phyloP scores from a whole-genome alignment of 2,888 invertebrate species.

The Chymomyza caudatula region DNA sequence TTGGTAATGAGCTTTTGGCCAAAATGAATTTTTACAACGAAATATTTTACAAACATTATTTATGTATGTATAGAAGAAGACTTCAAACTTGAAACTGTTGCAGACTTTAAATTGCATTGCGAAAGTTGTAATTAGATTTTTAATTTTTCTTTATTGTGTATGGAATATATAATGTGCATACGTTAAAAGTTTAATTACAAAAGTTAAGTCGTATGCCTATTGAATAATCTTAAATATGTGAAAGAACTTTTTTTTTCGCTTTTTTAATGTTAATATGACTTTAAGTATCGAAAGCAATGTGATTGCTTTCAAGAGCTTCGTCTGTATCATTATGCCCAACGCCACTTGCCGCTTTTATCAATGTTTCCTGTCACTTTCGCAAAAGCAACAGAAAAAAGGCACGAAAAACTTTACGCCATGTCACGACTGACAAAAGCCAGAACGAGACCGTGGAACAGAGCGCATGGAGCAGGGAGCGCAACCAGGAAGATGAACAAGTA shows the following conservation, averaged over 20 bases:
- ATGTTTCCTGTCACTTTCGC: slow-evolving; percentile 61
- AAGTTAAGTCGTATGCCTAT: not conserved
- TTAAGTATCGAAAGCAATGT: slow-evolving; percentile 19
- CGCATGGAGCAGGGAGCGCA: not conserved
- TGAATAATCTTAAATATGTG: slow-evolving; percentile 7
- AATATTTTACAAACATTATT: slow-evolving; percentile 10
- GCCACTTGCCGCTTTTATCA: slow-evolving; percentile 60
- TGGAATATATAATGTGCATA: not conserved
- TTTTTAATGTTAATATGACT: slow-evolving; percentile 21
- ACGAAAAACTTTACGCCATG: slow-evolving; percentile 45
- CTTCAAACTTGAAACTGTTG: not conserved
- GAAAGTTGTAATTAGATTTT: slow-evolving; percentile 21
- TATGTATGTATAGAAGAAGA: not conserved
- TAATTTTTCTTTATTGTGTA: slow-evolving; percentile 11
- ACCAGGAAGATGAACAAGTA: not conserved
- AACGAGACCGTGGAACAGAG: slow-evolving; percentile 3
- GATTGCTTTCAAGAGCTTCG: slow-evolving; percentile 42
- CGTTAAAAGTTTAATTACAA: slow-evolving; percentile 9
- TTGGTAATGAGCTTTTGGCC: slow-evolving; percentile 60
- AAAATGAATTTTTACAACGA: slow-evolving; percentile 38
- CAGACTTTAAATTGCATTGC: not conserved
- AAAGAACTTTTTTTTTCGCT: slow-evolving; percentile 34
- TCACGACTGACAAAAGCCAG: slow-evolving; percentile 47
- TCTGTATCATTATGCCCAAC: slow-evolving; percentile 33
- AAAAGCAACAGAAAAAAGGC: not conserved